Evolutionary conservation across 2,113 vertebrate species (phyloP), one percentile per base, ranked within the genome.

Genomic region (Rhagologus leucostigma): DNA sequence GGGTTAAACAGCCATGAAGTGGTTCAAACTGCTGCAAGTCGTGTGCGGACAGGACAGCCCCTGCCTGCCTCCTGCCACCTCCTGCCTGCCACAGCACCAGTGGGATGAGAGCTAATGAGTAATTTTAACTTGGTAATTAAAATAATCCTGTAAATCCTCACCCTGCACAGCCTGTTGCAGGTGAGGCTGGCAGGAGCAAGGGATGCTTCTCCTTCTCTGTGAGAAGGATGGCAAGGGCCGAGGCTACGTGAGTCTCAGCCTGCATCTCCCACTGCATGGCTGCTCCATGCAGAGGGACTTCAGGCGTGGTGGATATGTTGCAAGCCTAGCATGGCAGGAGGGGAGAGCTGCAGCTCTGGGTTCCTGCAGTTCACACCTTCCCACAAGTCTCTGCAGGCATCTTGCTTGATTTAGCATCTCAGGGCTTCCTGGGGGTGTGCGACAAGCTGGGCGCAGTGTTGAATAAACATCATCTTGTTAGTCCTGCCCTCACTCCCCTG

Each of bases 91-190:
- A 23, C 57, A n/a, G 35, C 1, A 0, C 2, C 6, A 71, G 42
- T 46, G 29, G 46, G 35, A 50, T 93, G 82, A 79, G 59, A 53
- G 56, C 79, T 90, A 68, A 53, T 82, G 47, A 85, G 81, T 87
- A 85, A 91, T 88, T 93, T 89, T 77, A 85, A 85, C 85, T 86
- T 73, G 37, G 53, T 80, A 93, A 86, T 97, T 94, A 94, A 96
- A 93, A 84, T 94, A 94, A 96, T 74, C 82, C 75, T 69, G 59
- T 85, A 95, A 87, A 85, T 90, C 87, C 64, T 85, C 9, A 1
- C 50, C 39, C 59, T 65, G 74, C 56, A 27, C 68, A 84, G 89
- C 50, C 33, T 87, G 62, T 79, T 84, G 81, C 6, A 2, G 68
- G 39, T 80, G 44, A n/a, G 26, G n/a, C 82, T 83, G 67, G 21